Evolutionary conservation across 2,888 invertebrate species (phyloP), one percentile per base, ranked within the genome.

Genomic region (Drosophila subsilvestris): DNA sequence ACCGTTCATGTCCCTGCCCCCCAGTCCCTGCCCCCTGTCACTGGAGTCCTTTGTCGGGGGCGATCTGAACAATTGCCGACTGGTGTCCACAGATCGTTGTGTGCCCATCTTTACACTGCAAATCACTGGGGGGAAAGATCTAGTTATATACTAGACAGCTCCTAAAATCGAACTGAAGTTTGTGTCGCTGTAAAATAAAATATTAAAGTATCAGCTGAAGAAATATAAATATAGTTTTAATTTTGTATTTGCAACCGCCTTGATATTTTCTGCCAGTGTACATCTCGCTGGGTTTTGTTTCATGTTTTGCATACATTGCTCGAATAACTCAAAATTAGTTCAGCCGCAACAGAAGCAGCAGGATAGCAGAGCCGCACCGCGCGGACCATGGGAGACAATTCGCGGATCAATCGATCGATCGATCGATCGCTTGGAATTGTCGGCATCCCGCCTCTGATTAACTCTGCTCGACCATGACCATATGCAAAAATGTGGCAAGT

Each of bases 291-390:
- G 37, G 7, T 37, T n/a, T 37, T n/a, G n/a, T 14, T 22, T 48
- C 17, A 20, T 50, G 54, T 55, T 58, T 53, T 51, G 59, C 53
- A 50, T 57, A 72, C 80, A 83, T 88, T 83, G 76, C 70, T 47
- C 63, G 60, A 77, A 85, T 85, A 83, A 71, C 81, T 83, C 75
- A 80, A 85, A 85, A 85, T 88, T 88, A 86, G 85, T 88, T 77
- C 88, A 37, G 37, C 37, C 37, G 37, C 37, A 86, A 62, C 76
- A 67, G 71, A 56, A 37, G 58, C 14, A 14, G 12, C 10, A n/a
- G 48, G 29, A 37, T 7, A 7, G n/a, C 37, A 37, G 22, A 25
- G 1, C 25, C 5, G 25, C 25, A 20, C 3, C 3, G 20, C 25
- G 37, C 14, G 32, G 37, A n/a, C 48, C 37, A n/a, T 37, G 37